Percentiles rank a stretch among this genome's conserved stretches.
phyloP scores from a whole-genome alignment of 2,888 invertebrate genomes.

The Cabera pusaria region DNA sequence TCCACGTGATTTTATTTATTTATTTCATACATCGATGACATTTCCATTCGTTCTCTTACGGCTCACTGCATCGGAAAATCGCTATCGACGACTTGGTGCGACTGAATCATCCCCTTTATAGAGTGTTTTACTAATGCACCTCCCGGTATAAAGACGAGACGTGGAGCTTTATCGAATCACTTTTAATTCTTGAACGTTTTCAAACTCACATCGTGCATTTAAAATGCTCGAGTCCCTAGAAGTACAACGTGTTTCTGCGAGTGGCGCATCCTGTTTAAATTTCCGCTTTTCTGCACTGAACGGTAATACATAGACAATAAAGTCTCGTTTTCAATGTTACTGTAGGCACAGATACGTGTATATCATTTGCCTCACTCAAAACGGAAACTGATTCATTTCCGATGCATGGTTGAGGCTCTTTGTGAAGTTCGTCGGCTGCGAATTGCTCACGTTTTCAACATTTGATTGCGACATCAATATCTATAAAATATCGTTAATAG shows the following conservation, averaged over 20 bases:
- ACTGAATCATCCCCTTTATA: slow-evolving; percentile 33
- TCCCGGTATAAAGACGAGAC: slow-evolving; percentile 23
- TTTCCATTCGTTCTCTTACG: slow-evolving; percentile 59
- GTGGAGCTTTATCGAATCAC: slow-evolving; percentile 43
- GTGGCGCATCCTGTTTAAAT: slow-evolving; percentile 53
- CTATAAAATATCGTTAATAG: slow-evolving; percentile 43
- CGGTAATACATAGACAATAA: slow-evolving; percentile 46
- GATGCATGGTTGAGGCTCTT: slow-evolving; percentile 80
- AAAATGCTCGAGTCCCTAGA: slow-evolving; percentile 46
- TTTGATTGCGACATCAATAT: slow-evolving; percentile 79
- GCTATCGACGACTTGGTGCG: slow-evolving; percentile 34
- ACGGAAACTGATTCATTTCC: slow-evolving; percentile 82
- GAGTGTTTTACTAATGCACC: slow-evolving; percentile 31
- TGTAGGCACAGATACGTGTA: slow-evolving; percentile 52
- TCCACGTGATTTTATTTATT: slow-evolving; percentile 82
- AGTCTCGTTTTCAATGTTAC: slow-evolving; percentile 56
- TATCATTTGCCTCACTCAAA: slow-evolving; percentile 73
- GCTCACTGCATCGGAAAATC: slow-evolving; percentile 57
- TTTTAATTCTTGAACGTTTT: slow-evolving; percentile 50
- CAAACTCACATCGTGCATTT: slow-evolving; percentile 54
- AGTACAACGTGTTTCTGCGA: slow-evolving; percentile 50
- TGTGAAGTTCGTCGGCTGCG: slow-evolving; percentile 74
- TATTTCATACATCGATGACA: slow-evolving; percentile 77
- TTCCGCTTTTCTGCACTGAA: slow-evolving; percentile 43
- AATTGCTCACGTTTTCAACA: slow-evolving; percentile 79